Evolutionary conservation across 2,113 vertebrate species (phyloP).

Genomic region (Lasiurus cinereus): DNA sequence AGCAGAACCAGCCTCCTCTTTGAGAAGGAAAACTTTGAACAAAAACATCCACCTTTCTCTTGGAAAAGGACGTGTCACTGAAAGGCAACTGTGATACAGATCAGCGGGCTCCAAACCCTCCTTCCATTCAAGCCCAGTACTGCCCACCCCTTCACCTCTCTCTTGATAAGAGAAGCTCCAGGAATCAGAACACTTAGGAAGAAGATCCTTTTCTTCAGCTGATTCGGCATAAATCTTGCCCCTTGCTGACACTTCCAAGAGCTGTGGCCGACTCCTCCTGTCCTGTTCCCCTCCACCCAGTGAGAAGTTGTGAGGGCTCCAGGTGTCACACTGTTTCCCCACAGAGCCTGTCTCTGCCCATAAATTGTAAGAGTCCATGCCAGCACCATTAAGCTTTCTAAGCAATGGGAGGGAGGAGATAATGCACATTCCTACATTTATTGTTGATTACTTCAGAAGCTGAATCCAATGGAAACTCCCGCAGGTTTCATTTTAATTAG

Average conservation of each 20-base stretch:
- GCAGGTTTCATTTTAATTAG: not conserved
- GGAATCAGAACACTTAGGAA: not conserved
- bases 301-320: not conserved
- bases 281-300: accelerated
- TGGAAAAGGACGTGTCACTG: too few species aligned
- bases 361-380: accelerated
- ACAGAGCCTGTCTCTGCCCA: not conserved
- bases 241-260: accelerated
- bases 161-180: not conserved
- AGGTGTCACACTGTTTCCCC: not conserved
- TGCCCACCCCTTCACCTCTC: too few species aligned
- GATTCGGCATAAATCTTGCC: too few species aligned
- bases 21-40: too few species aligned
- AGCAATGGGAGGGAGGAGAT: not conserved
- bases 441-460: not conserved
- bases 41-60: too few species aligned
- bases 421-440: not conserved
- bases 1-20: too few species aligned
- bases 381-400: not conserved
- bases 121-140: accelerated
- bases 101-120: too few species aligned
- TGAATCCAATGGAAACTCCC: not conserved
- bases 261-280: accelerated
- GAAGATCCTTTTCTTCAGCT: not conserved
- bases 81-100: too few species aligned